phyloP scores from a whole-genome alignment of 2,797 vertebrate species.

The Mus minutoides region DNA sequence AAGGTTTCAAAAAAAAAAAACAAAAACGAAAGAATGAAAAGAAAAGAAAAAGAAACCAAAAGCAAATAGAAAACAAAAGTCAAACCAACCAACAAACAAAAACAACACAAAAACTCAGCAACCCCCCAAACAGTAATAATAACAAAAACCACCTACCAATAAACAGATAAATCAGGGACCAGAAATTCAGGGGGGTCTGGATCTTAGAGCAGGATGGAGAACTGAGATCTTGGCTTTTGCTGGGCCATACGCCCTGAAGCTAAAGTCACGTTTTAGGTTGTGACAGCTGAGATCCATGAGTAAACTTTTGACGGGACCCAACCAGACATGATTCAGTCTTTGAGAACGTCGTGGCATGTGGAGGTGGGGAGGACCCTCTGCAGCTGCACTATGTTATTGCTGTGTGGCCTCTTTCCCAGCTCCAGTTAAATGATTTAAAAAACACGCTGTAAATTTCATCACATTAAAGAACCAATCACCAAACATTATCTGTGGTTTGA shows the following conservation, averaged over 20 bases:
- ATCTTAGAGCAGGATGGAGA: neutral
- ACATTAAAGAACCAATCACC: conserved; percentile 59
- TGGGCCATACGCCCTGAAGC: neutral
- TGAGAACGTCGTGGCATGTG: neutral
- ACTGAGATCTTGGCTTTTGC: neutral
- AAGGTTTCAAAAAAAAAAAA: neutral
- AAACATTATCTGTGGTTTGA: conserved; percentile 5
- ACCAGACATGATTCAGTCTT: neutral
- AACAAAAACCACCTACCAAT: neutral
- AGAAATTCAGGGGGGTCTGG: neutral
- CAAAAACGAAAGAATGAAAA: neutral
- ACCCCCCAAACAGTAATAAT: neutral
- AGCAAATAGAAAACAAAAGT: neutral
- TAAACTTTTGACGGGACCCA: neutral
- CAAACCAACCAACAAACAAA: neutral
- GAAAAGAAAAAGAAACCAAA: neutral
- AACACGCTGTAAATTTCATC: neutral
- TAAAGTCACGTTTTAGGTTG: neutral
- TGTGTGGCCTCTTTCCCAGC: conserved; percentile 46
- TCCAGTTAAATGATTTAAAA: conserved; percentile 42
- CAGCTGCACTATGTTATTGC: neutral
- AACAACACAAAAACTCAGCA: neutral
- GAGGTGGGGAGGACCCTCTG: neutral
- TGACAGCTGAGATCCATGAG: neutral
- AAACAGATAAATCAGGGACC: neutral